Evolutionary conservation across 2,888 invertebrate species (phyloP).

Genomic region (Drosophila emarginata): DNA sequence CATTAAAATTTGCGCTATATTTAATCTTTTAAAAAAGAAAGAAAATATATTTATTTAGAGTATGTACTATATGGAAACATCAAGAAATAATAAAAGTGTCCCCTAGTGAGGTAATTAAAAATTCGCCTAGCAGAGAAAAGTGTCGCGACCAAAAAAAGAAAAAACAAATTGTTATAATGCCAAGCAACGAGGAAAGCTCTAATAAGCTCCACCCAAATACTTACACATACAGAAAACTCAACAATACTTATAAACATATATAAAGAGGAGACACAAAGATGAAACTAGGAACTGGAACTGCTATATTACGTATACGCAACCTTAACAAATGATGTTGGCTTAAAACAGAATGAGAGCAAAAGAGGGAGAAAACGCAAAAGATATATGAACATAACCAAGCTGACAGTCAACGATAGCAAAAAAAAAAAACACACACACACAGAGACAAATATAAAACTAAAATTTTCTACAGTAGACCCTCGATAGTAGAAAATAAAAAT

Average conservation of each 20-base stretch:
- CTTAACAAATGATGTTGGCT: conserved; percentile 65
- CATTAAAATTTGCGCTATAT: not conserved
- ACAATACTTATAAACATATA: not conserved
- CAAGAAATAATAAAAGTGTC: conserved; percentile 22
- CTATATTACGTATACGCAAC: conserved; percentile 62
- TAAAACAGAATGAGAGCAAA: conserved; percentile 27
- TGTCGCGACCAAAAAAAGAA: conserved; percentile 29
- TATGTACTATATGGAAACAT: not conserved
- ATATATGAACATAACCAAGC: conserved; percentile 21
- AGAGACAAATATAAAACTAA: not conserved
- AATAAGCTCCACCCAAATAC: conserved; percentile 46
- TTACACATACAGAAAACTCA: conserved; percentile 12
- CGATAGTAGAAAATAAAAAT: not conserved
- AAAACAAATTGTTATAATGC: conserved; percentile 50
- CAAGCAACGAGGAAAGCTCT: conserved; percentile 50
- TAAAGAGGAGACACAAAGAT: conserved; percentile 11
- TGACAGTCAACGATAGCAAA: conserved; percentile 27
- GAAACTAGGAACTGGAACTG: conserved; percentile 43
- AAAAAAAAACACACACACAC: conserved; percentile 33
- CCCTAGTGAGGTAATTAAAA: conserved; percentile 54
- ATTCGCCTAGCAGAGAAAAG: conserved; percentile 51
- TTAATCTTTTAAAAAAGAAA: not conserved
- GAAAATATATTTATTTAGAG: not conserved
- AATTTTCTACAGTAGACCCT: conserved; percentile 13
- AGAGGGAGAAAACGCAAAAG: conserved; percentile 39